Evolutionary conservation across 2,888 invertebrate species (phyloP), one percentile per base, ranked within the genome.

Genomic region (Lucinisca nassula): DNA sequence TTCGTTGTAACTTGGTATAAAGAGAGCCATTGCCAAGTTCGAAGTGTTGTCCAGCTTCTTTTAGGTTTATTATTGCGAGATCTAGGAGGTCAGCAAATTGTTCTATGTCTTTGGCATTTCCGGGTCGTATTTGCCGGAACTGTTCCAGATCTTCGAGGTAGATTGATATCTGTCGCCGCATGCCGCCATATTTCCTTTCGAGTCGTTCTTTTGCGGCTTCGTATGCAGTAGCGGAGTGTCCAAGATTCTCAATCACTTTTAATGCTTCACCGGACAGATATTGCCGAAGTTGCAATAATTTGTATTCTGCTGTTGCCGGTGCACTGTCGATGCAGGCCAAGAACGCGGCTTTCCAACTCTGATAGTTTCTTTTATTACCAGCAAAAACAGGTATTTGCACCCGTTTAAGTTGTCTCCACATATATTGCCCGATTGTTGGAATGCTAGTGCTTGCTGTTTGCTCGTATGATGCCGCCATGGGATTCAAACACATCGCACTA

Each of bases 141-240:
- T 4, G 51, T 32, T 75, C 70, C 14, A 80, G 4, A 49, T 55
- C 51, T 38, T 85, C 58, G 0, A 79, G 8, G 24, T 73, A 84
- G 21, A 17, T 55, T 12, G 51, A 51, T n/a, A 84, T 45, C 24
- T 38, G 30, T 14, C 81, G 27, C 6, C 73, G 35, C 27, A 40
- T 10, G 1, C 79, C 75, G 24, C 76, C 85, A 85, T 27, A 85
- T 32, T 81, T 80, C 58, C 80, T 49, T 1, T 85, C 58, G 3
- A 80, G 24, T 21, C 85, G 24, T 32, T 85, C 77, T 37, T 85
- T 85, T 35, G 81, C 77, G 0, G 73, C 72, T 17, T 73, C 83
- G 49, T 83, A 79, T 8, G 83, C 83, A 0, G 24, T 4, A 0
- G 24, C 38, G 0, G 80, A 78, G 72, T 77, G 77, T 27, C 85